Evolutionary conservation across 2,888 invertebrate species (phyloP), one percentile per base, ranked within the genome.

Genomic region (Alcis repandata): DNA sequence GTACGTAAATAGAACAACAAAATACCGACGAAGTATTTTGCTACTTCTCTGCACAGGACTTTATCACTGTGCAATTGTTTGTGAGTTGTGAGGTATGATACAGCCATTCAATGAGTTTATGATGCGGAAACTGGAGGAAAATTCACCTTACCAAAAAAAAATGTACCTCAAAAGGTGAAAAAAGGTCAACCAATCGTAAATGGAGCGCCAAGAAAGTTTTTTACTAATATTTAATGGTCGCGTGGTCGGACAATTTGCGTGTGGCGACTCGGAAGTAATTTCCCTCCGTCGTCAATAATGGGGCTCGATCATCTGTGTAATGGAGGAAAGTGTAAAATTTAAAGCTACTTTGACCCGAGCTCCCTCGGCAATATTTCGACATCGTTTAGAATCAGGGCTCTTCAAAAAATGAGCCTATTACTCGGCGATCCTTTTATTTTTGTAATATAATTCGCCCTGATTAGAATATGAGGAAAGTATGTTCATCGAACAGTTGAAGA

Each of bases 251-350:
- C 75, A 66, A 78, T 80, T 83, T 82, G 82, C 84, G 84, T 85
- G 84, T 78, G 79, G 78, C 78, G 76, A 81, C 75, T 84, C 83
- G 82, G 84, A 86, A 85, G 83, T 80, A 85, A 87, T 87, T 85
- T 85, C 79, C 82, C 74, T 80, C 75, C 76, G 76, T 79, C 78
- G 77, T 77, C 78, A 81, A 82, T 86, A 86, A 86, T 81, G 59
- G 76, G 75, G 76, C 68, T 77, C 76, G 72, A 77, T 79, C 79
- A 78, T 79, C 74, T 78, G 81, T 51, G 64, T 77, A 83, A 85
- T 80, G 75, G 77, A 69, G 75, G 67, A 72, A 68, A 78, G 78
- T 84, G 77, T 82, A 77, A 82, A 80, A 82, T 83, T 82, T 79
- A 78, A 80, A 77, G 77, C 68, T 75, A 73, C 78, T 81, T 78